phyloP scores from a whole-genome alignment of 1,140 invertebrate genomes.

The Reticulitermes speratus region DNA sequence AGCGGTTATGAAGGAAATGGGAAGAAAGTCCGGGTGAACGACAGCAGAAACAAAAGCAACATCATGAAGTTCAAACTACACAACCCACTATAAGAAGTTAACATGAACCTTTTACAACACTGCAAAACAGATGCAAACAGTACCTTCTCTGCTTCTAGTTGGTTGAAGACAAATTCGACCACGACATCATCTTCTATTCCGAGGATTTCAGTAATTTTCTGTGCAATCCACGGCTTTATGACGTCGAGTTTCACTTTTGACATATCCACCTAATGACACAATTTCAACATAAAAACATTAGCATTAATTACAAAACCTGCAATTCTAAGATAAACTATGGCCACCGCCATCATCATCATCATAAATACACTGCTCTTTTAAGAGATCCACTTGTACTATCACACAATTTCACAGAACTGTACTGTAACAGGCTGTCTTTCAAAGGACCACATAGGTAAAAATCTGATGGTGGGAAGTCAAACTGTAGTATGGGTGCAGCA shows the following conservation, averaged over 20 bases:
- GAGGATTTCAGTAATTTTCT: conserved; percentile 92
- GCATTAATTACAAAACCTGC: too few relatives aligned
- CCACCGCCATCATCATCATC: too few relatives aligned
- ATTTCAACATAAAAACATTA: neutral
- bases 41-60: neutral
- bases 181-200: conserved; percentile 98
- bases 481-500: too few relatives aligned
- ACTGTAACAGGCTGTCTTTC: too few relatives aligned
- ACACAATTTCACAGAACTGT: too few relatives aligned
- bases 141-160: conserved; percentile 90
- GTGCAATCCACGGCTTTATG: conserved; percentile 98
- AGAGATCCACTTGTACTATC: too few relatives aligned
- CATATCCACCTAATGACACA: conserved; percentile 86
- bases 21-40: neutral
- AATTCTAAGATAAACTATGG: too few relatives aligned
- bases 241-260: conserved; percentile 96
- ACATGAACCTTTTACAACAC: neutral
- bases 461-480: too few relatives aligned
- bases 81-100: neutral
- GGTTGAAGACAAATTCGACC: conserved; percentile 98
- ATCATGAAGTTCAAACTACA: neutral
- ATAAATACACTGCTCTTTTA: too few relatives aligned
- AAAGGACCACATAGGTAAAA: too few relatives aligned
- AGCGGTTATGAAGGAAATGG: neutral
- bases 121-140: conserved; percentile 33